Evolutionary conservation across 2,797 vertebrate genomes (phyloP).

Genomic region (Arremon brunneinucha): DNA sequence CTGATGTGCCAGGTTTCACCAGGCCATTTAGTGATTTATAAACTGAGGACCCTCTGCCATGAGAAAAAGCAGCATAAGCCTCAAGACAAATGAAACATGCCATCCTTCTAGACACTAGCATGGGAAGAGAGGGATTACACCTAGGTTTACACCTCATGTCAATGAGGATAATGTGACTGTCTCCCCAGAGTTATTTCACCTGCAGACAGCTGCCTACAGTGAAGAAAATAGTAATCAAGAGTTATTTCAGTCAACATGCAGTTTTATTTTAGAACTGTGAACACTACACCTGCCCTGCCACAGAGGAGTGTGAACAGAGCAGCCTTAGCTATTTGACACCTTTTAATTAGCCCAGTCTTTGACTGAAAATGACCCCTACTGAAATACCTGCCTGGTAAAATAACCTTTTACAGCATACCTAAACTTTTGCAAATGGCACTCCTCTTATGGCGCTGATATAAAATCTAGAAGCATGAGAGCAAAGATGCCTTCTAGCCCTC

Average conservation of each 20-base stretch:
- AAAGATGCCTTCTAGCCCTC: not conserved
- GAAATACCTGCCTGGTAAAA: not conserved
- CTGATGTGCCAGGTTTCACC: not conserved
- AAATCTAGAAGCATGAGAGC: not conserved
- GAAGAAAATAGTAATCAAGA: not conserved
- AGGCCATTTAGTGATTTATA: not conserved
- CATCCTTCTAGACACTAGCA: not conserved
- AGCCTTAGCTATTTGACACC: not conserved
- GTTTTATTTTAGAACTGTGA: not conserved
- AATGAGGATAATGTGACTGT: not conserved
- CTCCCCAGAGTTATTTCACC: not conserved
- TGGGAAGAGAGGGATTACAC: not conserved
- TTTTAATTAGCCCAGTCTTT: not conserved
- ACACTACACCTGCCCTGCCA: not conserved
- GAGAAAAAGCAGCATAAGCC: not conserved
- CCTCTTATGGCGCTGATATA: rapidly evolving
- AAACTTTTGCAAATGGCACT: not conserved
- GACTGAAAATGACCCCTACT: not conserved
- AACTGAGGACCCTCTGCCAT: not conserved
- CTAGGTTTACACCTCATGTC: not conserved
- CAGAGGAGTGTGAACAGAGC: not conserved
- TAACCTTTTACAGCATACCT: not conserved
- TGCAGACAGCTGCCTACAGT: not conserved
- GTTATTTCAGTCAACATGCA: not conserved
- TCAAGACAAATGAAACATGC: rapidly evolving